Conservation (phyloP, 2,888 invertebrate species). For the Ceramica pisi region DNA sequence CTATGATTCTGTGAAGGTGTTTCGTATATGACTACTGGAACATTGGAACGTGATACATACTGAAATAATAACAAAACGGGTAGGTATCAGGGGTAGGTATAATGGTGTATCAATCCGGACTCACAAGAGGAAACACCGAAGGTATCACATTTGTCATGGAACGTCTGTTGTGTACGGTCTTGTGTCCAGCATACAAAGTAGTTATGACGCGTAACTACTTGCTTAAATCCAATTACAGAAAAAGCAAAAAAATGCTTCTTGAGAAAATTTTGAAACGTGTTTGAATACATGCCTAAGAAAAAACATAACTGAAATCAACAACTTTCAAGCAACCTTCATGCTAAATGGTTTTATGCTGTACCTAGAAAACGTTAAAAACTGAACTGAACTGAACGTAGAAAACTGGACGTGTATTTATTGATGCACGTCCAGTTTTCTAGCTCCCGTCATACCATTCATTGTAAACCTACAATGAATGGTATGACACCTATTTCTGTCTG, state of each 20-base stretch:
- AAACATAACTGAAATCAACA: background rate
- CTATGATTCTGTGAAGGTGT: slow-evolving; percentile 25
- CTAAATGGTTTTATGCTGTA: no score
- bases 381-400: no score
- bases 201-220: slow-evolving; percentile 1
- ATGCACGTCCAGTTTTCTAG: no score
- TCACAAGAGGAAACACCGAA: slow-evolving; percentile 63
- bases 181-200: slow-evolving; percentile 44
- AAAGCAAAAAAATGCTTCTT: background rate
- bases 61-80: slow-evolving; percentile 77
- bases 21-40: slow-evolving; percentile 73
- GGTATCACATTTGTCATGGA: slow-evolving; percentile 61
- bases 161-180: slow-evolving; percentile 32
- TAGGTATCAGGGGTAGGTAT: slow-evolving; percentile 71
- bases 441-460: no score
- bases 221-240: background rate
- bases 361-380: no score
- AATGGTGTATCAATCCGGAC: slow-evolving; percentile 73
- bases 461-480: no score
- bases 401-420: no score
- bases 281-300: background rate
- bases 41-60: slow-evolving; percentile 83
- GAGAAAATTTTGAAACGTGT: background rate
- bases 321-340: background rate
- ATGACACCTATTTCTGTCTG: no score